Conservation (phyloP, 2,113 vertebrate species). For the Benitochromis conjunctus region DNA sequence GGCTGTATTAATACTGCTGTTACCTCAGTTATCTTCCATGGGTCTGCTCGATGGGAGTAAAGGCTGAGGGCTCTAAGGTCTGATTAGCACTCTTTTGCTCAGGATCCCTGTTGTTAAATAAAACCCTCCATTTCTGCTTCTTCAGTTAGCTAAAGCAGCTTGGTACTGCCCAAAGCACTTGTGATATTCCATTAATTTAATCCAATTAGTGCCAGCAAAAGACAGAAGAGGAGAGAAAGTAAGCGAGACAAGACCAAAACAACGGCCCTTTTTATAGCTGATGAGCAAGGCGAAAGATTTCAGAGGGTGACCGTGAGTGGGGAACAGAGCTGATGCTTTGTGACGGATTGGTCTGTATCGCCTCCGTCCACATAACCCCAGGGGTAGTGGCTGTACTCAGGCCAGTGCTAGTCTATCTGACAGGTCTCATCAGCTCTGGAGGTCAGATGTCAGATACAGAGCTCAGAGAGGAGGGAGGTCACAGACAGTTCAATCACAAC, state of each 20-base stretch:
- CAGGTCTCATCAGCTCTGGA: not conserved
- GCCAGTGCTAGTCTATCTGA: not conserved
- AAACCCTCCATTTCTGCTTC: slow-evolving; percentile 30
- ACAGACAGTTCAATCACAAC: not conserved
- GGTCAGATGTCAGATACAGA: not conserved
- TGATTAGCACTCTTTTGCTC: slow-evolving; percentile 16
- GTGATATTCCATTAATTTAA: slow-evolving; percentile 67
- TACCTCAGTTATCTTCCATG: slow-evolving; percentile 13
- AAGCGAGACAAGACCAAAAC: not conserved
- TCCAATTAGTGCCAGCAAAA: slow-evolving; percentile 52
- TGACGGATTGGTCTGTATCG: not conserved
- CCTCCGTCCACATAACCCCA: not conserved
- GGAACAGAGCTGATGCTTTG: not conserved
- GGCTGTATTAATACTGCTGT: not conserved
- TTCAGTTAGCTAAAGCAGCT: slow-evolving; percentile 61
- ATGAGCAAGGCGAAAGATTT: not conserved
- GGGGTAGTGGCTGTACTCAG: not conserved
- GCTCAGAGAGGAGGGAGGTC: not conserved
- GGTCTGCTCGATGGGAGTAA: not conserved
- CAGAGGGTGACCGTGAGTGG: not conserved
- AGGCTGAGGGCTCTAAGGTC: not conserved
- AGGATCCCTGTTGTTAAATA: slow-evolving; percentile 27
- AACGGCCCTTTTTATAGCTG: not conserved
- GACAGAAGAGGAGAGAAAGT: slow-evolving; percentile 9
- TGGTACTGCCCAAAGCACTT: slow-evolving; percentile 36